Percentiles rank a stretch among this genome's conserved stretches.
phyloP scores from a whole-genome alignment of 2,797 vertebrate genomes.

The Triplophysa bombifrons region DNA sequence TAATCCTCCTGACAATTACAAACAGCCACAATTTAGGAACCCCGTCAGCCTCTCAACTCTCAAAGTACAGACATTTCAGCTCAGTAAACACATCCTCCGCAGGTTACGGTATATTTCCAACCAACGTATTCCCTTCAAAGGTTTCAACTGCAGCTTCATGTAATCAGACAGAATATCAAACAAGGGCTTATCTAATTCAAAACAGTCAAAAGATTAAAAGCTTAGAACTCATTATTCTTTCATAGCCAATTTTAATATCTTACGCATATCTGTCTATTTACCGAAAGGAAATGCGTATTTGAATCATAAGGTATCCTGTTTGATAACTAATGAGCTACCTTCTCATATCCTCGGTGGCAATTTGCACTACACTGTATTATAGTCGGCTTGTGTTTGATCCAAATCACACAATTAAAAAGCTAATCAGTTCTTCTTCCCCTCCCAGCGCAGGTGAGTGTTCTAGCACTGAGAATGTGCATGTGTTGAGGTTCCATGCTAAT shows the following conservation, averaged over 20 bases:
- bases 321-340: conserved; percentile 38
- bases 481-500: conserved; percentile 33
- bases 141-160: conserved; percentile 45
- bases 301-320: conserved; percentile 19
- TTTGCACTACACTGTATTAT: conserved; percentile 26
- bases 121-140: conserved; percentile 35
- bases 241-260: conserved; percentile 49
- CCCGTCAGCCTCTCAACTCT: neutral
- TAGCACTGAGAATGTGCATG: conserved; percentile 26
- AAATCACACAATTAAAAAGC: conserved; percentile 51
- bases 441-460: conserved; percentile 39
- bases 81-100: neutral
- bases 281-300: conserved; percentile 38
- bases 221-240: conserved; percentile 51
- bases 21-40: neutral
- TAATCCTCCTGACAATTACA: neutral
- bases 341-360: conserved; percentile 2
- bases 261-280: conserved; percentile 50
- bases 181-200: conserved; percentile 48
- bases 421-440: conserved; percentile 45
- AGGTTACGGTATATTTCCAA: conserved; percentile 17
- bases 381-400: conserved; percentile 39
- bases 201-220: conserved; percentile 44
- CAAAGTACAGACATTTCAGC: neutral
- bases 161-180: conserved; percentile 51